These are phyloP conservation scores for Epinephelus moara DNA, from an alignment of 2,113 vertebrate species.

Conservation along the genomic window DNA sequence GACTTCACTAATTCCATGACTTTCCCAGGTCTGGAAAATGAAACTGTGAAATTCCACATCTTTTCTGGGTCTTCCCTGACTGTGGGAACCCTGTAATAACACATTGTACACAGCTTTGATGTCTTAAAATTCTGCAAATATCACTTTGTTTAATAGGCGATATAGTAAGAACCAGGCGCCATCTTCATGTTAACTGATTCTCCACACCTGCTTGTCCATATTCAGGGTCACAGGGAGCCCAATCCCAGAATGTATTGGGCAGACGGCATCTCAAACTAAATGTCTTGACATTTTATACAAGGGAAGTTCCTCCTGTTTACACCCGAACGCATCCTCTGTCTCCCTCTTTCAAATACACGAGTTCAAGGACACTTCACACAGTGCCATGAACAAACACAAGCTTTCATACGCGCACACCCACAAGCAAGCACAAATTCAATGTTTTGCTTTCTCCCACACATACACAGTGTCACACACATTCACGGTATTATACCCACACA, in stretches of 20 bases:
- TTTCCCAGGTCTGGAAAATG: too few relatives aligned
- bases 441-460: constrained; percentile 22
- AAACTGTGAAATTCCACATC: too few relatives aligned
- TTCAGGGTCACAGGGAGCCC: not conserved
- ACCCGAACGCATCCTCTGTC: constrained; percentile 15
- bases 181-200: not conserved
- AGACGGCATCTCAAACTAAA: not conserved
- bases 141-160: not conserved
- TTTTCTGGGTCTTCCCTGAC: too few relatives aligned
- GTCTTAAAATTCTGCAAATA: not conserved
- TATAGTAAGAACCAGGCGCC: too few relatives aligned
- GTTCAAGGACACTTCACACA: constrained; percentile 53
- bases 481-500: not conserved
- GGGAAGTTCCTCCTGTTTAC: constrained; percentile 15
- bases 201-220: constrained; percentile 4
- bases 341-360: constrained; percentile 16
- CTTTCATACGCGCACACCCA: constrained; percentile 10
- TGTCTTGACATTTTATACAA: constrained; percentile 4
- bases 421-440: constrained; percentile 19
- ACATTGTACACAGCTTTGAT: too few relatives aligned
- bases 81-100: too few relatives aligned
- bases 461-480: not conserved
- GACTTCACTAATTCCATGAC: too few relatives aligned
- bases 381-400: constrained; percentile 25
- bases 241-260: constrained; percentile 1